Base-by-base conservation (phyloP, 2,888 invertebrate genomes). In the Deroplatys truncata region DNA sequence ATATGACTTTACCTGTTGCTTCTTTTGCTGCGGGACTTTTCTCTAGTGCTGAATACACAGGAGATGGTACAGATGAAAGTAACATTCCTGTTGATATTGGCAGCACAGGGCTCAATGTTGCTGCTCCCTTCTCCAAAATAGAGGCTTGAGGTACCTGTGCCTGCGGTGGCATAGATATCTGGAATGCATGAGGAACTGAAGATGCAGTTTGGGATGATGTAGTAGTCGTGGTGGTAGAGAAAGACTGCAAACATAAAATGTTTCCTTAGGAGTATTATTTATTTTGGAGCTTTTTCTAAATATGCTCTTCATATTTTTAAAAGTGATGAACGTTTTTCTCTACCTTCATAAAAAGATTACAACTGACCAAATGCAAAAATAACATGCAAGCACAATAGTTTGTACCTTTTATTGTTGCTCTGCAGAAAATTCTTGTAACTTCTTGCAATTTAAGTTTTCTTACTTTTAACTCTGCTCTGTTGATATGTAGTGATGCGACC, bases 141-240 rank as follows among this genome's bases (percentile, higher is more conserved):
- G 90, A 84, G 1, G 90, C 90, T 49, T 85, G 89, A 25, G 89
- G 90, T n/a, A 88, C 28, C 56, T 90, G 88, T 3, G 93, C 93
- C 88, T 93, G 93, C 5, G 92, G 91, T 0, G 94, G 94, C 93
- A 94, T 93, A 0, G 94, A 92, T 92, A 96, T 97, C 94, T 96
- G 97, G 93, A 97, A 97, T 92, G 96, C 96, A 92, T 97, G 95
- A 0, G 94, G 94, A 85, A 89, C 89, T 13, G 82, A 15, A 16
- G 88, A 72, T 28, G 31, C 82, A 16, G 86, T 72, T 20, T 72
- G 56, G n/a, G 89, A 28, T 5, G 85, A 28, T n/a, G 82, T 82
- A 16, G 85, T 82, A 15, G 84, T 28, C 13, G n/a, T 82, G 29
- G 43, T 16, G 25, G 88, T 28, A 56, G 35, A n/a, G 7, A 35